Percentiles rank a stretch among this genome's conserved stretches.
Conservation (phyloP, 2,888 invertebrate species). For the Dinocampus coccinellae region DNA sequence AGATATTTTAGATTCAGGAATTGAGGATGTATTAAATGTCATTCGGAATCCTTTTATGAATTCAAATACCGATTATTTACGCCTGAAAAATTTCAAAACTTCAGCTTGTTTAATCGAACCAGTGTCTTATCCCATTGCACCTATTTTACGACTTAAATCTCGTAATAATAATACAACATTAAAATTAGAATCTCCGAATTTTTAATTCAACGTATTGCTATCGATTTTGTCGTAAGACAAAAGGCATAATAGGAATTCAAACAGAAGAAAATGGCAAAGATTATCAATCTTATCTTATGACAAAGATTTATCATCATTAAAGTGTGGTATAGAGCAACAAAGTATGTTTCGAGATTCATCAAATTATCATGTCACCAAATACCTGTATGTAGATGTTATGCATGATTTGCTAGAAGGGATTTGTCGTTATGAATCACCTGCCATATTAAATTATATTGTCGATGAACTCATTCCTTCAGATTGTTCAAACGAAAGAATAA, state of each 20-base stretch:
- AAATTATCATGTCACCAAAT: background rate
- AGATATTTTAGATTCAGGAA: too few species aligned
- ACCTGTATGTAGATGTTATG: background rate
- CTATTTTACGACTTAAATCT: background rate
- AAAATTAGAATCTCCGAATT: constrained; percentile 4
- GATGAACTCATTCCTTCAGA: background rate
- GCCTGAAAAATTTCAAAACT: too few species aligned
- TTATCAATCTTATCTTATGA: too few species aligned
- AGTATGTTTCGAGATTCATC: background rate
- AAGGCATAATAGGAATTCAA: background rate
- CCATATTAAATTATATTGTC: background rate
- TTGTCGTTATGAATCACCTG: background rate
- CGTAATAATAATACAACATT: background rate
- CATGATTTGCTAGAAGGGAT: background rate
- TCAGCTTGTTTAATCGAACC: background rate
- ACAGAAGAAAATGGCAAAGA: background rate
- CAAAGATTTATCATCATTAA: background rate
- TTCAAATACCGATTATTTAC: too few species aligned
- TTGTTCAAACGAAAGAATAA: background rate
- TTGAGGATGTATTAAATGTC: too few species aligned
- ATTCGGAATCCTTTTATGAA: too few species aligned
- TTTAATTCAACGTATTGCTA: constrained; percentile 42
- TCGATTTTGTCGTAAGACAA: constrained; percentile 33
- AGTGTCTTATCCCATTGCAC: background rate
- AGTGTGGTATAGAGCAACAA: background rate